These are phyloP conservation scores for Atethmia centrago DNA, from an alignment of 2,888 invertebrate genomes.

Conservation along the genomic window DNA sequence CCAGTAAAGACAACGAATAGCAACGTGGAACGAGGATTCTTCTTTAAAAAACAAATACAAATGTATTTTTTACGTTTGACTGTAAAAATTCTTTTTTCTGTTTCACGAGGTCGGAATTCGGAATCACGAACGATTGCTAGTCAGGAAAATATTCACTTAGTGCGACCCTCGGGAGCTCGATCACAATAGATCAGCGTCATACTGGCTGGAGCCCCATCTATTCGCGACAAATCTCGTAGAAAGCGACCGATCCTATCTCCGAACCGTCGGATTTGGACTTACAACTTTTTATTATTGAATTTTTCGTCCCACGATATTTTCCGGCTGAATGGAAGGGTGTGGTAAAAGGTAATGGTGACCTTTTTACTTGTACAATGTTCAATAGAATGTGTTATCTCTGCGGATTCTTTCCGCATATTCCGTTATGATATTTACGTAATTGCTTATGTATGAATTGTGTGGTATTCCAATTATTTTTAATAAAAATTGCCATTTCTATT, in stretches of 20 bases:
- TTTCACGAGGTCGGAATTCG: conserved; percentile 50
- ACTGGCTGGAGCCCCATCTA: conserved; percentile 73
- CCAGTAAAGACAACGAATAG: conserved; percentile 1
- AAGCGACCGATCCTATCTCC: conserved; percentile 75
- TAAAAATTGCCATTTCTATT: conserved; percentile 34
- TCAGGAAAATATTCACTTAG: conserved; percentile 80
- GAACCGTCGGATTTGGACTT: conserved; percentile 70
- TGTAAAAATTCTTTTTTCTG: conserved; percentile 31
- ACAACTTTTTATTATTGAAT: conserved; percentile 75
- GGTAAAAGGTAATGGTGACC: conserved; percentile 71
- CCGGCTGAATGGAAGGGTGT: conserved; percentile 69
- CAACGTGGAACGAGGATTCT: too few species aligned
- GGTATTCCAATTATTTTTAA: conserved; percentile 55
- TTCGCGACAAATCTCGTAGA: conserved; percentile 80
- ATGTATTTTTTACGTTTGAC: too few species aligned
- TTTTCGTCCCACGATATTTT: conserved; percentile 74
- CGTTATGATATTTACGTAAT: conserved; percentile 58
- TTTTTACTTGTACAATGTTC: conserved; percentile 65
- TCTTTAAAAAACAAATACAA: too few species aligned
- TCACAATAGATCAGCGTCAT: conserved; percentile 80
- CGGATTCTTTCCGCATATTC: conserved; percentile 53
- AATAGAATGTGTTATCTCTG: conserved; percentile 60
- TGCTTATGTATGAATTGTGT: conserved; percentile 50
- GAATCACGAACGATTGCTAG: conserved; percentile 57
- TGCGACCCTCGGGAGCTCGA: conserved; percentile 63